A percentile compares a stretch with the other conserved stretches of the same genome.
phyloP scores from a whole-genome alignment of 1,140 invertebrate genomes.

The Drosophila sp. region DNA sequence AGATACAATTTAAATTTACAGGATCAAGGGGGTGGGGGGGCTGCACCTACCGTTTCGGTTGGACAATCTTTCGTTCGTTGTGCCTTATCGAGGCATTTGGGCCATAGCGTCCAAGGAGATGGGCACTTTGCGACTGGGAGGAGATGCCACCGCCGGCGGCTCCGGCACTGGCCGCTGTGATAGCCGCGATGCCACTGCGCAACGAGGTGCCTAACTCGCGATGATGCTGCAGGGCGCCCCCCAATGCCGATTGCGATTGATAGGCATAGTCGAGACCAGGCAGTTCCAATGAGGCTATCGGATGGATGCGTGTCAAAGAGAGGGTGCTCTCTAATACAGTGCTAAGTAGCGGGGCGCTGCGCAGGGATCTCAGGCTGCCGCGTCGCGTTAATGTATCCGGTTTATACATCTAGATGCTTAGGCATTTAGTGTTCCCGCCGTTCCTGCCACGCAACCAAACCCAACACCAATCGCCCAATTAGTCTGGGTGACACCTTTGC shows the following conservation, averaged over 20 bases:
- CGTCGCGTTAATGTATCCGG: constrained; percentile 76
- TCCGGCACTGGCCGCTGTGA: constrained; percentile 66
- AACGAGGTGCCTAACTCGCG: constrained; percentile 75
- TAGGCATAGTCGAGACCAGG: constrained; percentile 80
- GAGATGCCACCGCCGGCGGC: constrained; percentile 56
- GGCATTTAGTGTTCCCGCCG: background rate
- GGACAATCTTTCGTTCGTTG: constrained; percentile 73
- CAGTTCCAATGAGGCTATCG: constrained; percentile 81
- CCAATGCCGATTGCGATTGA: constrained; percentile 72
- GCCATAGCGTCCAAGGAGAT: constrained; percentile 66
- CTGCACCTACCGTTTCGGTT: constrained; percentile 79
- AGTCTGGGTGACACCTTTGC: constrained; percentile 36
- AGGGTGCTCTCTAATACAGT: constrained; percentile 81
- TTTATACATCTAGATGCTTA: constrained; percentile 76
- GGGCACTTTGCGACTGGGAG: constrained; percentile 66
- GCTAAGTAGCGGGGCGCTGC: constrained; percentile 79
- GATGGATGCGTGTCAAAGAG: constrained; percentile 81
- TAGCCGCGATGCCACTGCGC: constrained; percentile 73
- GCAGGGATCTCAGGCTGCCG: constrained; percentile 82
- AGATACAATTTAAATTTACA: too few relatives aligned
- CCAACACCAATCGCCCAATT: constrained; percentile 26
- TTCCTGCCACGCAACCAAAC: background rate
- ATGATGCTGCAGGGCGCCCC: constrained; percentile 58
- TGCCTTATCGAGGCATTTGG: constrained; percentile 73
- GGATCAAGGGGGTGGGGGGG: too few relatives aligned